phyloP scores from a whole-genome alignment of 2,113 vertebrate species.

The Spilogale gracilis region DNA sequence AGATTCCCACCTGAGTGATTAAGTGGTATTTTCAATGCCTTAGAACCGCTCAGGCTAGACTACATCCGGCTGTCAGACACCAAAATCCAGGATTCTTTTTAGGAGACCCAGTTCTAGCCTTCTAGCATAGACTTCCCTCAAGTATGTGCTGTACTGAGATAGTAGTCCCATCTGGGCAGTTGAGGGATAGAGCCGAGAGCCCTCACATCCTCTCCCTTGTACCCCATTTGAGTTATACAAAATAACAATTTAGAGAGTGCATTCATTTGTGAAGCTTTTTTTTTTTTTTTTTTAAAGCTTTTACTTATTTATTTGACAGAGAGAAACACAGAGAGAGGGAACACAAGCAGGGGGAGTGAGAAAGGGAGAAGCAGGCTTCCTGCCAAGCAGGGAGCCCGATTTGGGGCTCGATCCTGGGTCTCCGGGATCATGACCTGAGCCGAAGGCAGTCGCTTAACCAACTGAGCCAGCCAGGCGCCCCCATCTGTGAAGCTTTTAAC shows the following conservation, averaged over 20 bases:
- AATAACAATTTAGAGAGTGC: neutral
- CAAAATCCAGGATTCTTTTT: neutral
- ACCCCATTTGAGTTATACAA: neutral
- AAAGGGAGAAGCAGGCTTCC: no score
- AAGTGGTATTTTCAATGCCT: neutral
- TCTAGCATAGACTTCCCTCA: neutral
- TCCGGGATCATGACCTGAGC: no score
- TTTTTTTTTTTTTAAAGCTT: no score
- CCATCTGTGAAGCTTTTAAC: neutral
- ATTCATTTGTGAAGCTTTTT: neutral
- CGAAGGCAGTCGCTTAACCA: no score
- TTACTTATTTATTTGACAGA: no score
- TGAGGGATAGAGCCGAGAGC: neutral
- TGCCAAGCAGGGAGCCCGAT: no score
- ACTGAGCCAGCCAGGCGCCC: no score
- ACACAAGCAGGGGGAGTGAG: no score
- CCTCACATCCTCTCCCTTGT: neutral
- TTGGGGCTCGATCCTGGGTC: no score
- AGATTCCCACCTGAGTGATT: neutral
- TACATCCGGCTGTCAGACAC: neutral
- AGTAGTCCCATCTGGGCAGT: neutral
- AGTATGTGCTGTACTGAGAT: neutral
- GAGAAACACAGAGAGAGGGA: no score
- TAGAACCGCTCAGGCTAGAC: neutral
- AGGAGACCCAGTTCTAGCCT: neutral